Evolutionary conservation across 2,888 invertebrate species (phyloP), one percentile per base, ranked within the genome.

Genomic region (Drosophila acutilabella): DNA sequence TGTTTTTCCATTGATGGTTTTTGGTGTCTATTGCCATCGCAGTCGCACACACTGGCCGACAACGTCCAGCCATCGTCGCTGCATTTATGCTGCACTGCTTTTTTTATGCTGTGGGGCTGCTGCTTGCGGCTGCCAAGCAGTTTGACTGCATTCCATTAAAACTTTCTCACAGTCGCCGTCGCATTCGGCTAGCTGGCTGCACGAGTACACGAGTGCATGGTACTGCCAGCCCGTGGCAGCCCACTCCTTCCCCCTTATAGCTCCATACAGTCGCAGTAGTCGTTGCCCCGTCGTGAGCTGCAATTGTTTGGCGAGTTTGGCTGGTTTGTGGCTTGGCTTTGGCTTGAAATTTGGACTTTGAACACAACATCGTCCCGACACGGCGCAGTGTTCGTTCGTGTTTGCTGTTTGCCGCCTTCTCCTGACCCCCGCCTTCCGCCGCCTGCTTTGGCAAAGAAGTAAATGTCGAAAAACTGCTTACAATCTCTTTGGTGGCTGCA

Each of bases 91-190:
- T 81, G 80, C 88, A 88, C 85, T 81, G 88, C 88, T 82, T 82
- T 68, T 66, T 67, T 71, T 69, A 71, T 75, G 80, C 68, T 61
- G 65, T 67, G 71, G 51, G 58, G 66, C 61, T 70, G 36, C 36
- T 36, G 78, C 78, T 78, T 70, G 74, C 64, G 82, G 76, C 76
- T 78, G 76, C 72, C 71, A 54, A 87, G 89, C 84, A 74, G 92
- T 90, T 90, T 89, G 91, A 92, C 92, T 88, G 91, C 92, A 92
- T 92, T 92, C 92, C 92, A 92, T 90, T 89, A 90, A 91, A 92
- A 91, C 92, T 92, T 92, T 91, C 92, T 92, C 92, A 92, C 91
- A 92, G 91, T 91, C 81, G 66, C 57, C 58, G 47, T 33, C 48
- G 64, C 33, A 56, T 61, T 54, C 78, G 74, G 64, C 73, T 66